phyloP scores from a whole-genome alignment of 2,113 vertebrate species.

The Megaceryle torquata region DNA sequence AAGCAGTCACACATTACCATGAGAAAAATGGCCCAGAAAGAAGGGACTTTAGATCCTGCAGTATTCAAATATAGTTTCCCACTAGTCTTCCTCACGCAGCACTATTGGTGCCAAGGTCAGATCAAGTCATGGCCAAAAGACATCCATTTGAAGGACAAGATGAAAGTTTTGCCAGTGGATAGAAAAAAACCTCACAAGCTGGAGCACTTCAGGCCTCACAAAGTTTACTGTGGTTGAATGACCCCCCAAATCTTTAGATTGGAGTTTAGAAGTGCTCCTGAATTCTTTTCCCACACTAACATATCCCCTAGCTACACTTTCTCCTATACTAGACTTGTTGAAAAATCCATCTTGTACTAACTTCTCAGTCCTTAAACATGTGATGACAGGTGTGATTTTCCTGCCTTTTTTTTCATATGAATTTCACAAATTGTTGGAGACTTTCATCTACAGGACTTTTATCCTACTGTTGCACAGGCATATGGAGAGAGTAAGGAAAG shows the following conservation, averaged over 20 bases:
- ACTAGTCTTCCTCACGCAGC: neutral
- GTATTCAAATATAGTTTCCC: neutral
- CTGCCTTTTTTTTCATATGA: neutral
- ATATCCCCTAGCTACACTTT: neutral
- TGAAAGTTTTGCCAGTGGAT: neutral
- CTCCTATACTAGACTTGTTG: neutral
- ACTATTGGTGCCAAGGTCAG: neutral
- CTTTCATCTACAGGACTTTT: neutral
- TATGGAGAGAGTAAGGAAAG: neutral
- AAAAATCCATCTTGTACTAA: neutral
- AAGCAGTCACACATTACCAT: neutral
- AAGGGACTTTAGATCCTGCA: neutral
- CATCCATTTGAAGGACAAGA: neutral
- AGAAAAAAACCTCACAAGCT: neutral
- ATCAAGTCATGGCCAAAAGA: neutral
- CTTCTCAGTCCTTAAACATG: neutral
- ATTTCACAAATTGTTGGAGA: neutral
- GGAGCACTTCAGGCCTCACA: neutral
- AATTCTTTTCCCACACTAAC: neutral
- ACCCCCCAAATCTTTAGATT: neutral
- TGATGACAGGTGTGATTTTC: neutral
- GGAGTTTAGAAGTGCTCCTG: neutral
- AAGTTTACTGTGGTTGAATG: neutral
- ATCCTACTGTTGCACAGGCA: neutral
- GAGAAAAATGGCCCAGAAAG: neutral